Evolutionary conservation across 2,797 vertebrate genomes (phyloP).

Genomic region (Diglossa cyanea): DNA sequence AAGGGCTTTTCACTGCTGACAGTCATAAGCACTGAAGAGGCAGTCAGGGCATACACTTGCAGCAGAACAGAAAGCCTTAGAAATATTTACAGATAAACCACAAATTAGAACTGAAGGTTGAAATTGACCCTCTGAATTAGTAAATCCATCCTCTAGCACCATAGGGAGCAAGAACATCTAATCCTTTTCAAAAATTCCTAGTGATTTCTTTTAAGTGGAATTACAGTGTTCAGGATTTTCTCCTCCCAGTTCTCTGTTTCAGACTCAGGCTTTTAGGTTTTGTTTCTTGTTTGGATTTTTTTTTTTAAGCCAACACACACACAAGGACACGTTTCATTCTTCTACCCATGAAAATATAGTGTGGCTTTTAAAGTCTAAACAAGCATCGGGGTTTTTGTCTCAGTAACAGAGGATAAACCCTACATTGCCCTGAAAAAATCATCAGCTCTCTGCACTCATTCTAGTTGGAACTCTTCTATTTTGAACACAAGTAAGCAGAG

Average conservation of each 20-base stretch:
- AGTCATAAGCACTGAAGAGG: neutral
- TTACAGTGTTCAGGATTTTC: neutral
- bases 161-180: neutral
- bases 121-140: neutral
- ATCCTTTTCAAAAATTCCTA: neutral
- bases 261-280: neutral
- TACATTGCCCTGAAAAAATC: neutral
- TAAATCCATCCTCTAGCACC: neutral
- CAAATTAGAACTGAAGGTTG: neutral
- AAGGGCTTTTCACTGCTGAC: neutral
- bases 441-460: neutral
- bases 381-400: neutral
- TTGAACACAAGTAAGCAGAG: neutral
- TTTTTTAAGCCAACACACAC: neutral
- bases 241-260: neutral
- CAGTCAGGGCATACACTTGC: neutral
- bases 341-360: neutral
- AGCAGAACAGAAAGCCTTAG: neutral
- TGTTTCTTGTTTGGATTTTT: neutral
- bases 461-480: neutral
- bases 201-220: neutral
- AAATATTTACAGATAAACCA: neutral
- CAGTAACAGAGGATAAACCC: neutral
- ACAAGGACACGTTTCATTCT: neutral
- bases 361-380: neutral